Conservation (phyloP, 1,140 invertebrate genomes). For the Eueides isabella region DNA sequence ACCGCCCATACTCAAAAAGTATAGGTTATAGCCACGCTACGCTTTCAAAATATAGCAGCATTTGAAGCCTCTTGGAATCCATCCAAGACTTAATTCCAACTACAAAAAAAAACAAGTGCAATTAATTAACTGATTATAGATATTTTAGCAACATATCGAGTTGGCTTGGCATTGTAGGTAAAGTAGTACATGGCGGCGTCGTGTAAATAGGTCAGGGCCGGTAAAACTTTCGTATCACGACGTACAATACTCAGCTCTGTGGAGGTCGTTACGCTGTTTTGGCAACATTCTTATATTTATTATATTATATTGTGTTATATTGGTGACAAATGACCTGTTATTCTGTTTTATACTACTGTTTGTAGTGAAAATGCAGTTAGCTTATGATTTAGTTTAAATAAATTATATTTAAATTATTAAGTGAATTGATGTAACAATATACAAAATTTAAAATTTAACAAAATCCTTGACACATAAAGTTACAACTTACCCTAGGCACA, state of each 20-base stretch:
- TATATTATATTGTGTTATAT: neutral
- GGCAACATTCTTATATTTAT: neutral
- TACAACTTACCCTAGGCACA: too few relatives aligned
- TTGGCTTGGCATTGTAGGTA: neutral
- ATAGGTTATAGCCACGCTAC: too few relatives aligned
- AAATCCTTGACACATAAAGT: too few relatives aligned
- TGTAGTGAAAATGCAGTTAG: neutral
- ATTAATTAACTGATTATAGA: neutral
- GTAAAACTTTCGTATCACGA: slow-evolving; percentile 20
- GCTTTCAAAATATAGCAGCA: too few relatives aligned
- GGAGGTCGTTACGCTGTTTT: slow-evolving; percentile 7
- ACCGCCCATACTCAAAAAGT: too few relatives aligned
- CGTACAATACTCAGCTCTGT: slow-evolving; percentile 17
- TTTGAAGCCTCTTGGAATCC: too few relatives aligned
- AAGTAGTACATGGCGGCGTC: neutral
- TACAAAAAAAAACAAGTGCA: too few relatives aligned
- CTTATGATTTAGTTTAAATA: neutral
- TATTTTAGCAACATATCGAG: neutral
- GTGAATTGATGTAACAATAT: too few relatives aligned
- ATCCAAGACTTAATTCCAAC: too few relatives aligned
- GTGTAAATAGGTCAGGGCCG: slow-evolving; percentile 22
- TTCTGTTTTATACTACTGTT: neutral
- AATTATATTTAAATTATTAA: too few relatives aligned
- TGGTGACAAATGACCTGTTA: neutral
- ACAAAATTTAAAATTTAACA: too few relatives aligned